A percentile compares a stretch with the other conserved stretches of the same genome.
Evolutionary conservation across 2,797 vertebrate species (phyloP).

Genomic region (Octomys mimax): DNA sequence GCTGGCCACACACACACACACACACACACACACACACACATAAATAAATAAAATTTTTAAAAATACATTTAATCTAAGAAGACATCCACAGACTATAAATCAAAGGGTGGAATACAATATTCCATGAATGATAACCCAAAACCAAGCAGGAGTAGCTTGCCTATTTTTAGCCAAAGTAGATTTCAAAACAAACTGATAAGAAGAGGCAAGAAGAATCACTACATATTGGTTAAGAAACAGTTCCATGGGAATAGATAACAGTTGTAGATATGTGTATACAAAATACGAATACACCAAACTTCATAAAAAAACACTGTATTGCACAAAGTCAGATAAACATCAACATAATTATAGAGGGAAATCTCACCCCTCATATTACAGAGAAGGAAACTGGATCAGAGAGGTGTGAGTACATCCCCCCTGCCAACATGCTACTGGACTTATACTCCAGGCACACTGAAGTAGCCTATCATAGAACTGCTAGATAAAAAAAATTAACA

Average conservation of each 20-base stretch:
- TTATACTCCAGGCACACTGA: neutral
- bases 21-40: too few relatives aligned
- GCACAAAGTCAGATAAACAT: neutral
- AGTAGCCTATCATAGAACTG: neutral
- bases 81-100: neutral
- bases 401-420: neutral
- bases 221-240: neutral
- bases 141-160: neutral
- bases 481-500: neutral
- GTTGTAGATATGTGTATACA: neutral
- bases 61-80: neutral
- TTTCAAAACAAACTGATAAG: neutral
- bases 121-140: neutral
- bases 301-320: neutral
- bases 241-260: neutral
- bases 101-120: neutral
- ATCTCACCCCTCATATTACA: neutral
- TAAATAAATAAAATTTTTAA: too few relatives aligned
- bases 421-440: neutral
- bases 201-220: neutral
- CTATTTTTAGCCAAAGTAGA: neutral
- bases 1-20: too few relatives aligned
- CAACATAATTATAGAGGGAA: neutral
- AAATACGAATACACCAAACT: neutral
- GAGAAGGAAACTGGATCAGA: neutral